Conservation (phyloP, 2,888 invertebrate genomes). For the Hemithea aestivaria region DNA sequence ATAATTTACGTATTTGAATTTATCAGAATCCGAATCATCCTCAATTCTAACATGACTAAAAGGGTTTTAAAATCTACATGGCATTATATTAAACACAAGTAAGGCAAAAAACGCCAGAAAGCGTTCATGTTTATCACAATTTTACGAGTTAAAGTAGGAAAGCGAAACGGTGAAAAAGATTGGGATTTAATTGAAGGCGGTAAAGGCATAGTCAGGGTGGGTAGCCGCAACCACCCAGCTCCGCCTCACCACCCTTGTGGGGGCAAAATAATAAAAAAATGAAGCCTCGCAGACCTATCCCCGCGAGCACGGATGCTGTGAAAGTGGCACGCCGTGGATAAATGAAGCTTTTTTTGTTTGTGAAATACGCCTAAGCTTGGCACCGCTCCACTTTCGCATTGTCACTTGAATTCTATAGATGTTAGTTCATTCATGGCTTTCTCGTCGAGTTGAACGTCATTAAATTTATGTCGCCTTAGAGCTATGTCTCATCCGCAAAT, state of each 20-base stretch:
- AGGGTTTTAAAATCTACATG: too few relatives aligned
- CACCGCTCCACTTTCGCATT: slow-evolving; percentile 71
- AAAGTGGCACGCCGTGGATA: slow-evolving; percentile 77
- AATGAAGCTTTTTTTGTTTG: slow-evolving; percentile 77
- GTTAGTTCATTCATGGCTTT: slow-evolving; percentile 64
- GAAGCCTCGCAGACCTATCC: slow-evolving; percentile 58
- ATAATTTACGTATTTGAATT: too few relatives aligned
- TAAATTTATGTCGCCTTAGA: slow-evolving; percentile 50
- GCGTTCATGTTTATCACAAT: slow-evolving; percentile 66
- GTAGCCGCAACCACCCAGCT: slow-evolving; percentile 49
- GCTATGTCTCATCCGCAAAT: slow-evolving; percentile 27
- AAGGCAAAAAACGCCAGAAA: too few relatives aligned
- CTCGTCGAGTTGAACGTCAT: slow-evolving; percentile 44
- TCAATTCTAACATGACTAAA: too few relatives aligned
- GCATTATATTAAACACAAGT: too few relatives aligned
- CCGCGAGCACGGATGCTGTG: slow-evolving; percentile 75
- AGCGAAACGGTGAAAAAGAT: slow-evolving; percentile 68
- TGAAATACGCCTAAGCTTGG: slow-evolving; percentile 70
- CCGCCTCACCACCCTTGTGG: slow-evolving; percentile 39
- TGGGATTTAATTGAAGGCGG: slow-evolving; percentile 75
- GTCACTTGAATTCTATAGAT: slow-evolving; percentile 69
- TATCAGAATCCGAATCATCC: too few relatives aligned
- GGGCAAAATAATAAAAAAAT: slow-evolving; percentile 72
- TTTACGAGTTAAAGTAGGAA: slow-evolving; percentile 70
- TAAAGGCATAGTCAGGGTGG: slow-evolving; percentile 43